Base-by-base conservation (phyloP, 2,113 vertebrate species). In the Tursiops truncatus region DNA sequence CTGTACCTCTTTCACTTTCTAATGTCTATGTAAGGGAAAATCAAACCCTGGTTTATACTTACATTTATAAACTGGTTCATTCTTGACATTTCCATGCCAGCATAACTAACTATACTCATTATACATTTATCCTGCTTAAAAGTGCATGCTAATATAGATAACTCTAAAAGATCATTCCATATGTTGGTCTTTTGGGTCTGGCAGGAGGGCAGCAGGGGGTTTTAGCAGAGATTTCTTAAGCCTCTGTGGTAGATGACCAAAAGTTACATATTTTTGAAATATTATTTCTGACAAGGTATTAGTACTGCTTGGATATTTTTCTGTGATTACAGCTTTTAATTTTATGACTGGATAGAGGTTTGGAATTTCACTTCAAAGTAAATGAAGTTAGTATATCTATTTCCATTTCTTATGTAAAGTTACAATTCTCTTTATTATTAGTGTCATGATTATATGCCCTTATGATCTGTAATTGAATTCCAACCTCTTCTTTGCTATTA, bases 341-440 rank as follows among this genome's bases (percentile, higher is more conserved):
- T 94, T 93, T 83, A 87, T 44, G 36, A 85, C 23, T 83, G 14
- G 63, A 80, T 81, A 18, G 44, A 77, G n/a, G 8, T 86, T 95
- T 90, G 79, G 14, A 81, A 81, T 58, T 81, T 81, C 23, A 26
- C 31, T 95, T 90, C 23, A 65, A 65, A 86, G 63, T 26, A 60
- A 92, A 67, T 71, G 11, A 79, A 85, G 38, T 91, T 65, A 88
- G 23, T 25, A n/a, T 80, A 41, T 68, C 67, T 81, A 60, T 70
- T 94, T 91, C 38, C n/a, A 28, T 92, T 96, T 81, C 41, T 83
- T 84, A 10, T 79, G 76, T 38, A 73, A 82, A 83, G 36, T n/a
- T 94, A 53, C 65, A 95, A 70, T 79, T 87, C 26, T 87, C 76
- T 94, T 95, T 96, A 21, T 94, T 81, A 44, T 92, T 85, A 94